phyloP scores from a whole-genome alignment of 2,888 invertebrate genomes.

The Trichopria drosophilae region DNA sequence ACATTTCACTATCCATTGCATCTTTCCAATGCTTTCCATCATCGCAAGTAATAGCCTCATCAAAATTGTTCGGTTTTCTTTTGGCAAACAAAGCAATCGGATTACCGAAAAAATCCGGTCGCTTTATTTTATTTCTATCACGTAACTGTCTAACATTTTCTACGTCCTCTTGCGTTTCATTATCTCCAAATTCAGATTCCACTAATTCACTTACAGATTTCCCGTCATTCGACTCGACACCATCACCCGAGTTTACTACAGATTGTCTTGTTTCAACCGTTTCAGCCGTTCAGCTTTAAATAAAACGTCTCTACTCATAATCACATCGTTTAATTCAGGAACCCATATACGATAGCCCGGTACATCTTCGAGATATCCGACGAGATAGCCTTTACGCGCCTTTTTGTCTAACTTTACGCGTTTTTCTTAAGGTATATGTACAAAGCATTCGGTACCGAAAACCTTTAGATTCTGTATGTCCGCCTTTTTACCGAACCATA shows the following conservation, averaged over 20 bases:
- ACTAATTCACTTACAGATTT: too few species aligned
- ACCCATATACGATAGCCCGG: conserved; percentile 37
- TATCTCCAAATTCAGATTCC: too few species aligned
- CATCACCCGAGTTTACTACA: not conserved
- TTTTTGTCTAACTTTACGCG: conserved; percentile 38
- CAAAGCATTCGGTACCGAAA: conserved; percentile 9
- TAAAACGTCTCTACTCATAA: conserved; percentile 35
- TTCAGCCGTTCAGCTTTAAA: conserved; percentile 27
- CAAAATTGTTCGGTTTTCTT: not conserved
- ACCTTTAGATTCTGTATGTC: not conserved
- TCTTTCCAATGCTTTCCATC: not conserved
- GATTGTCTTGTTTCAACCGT: conserved; percentile 5
- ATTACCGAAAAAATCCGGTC: conserved; percentile 3
- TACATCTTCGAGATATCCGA: conserved; percentile 39
- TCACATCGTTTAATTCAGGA: conserved; percentile 28
- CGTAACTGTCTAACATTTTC: not conserved
- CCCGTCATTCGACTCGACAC: not conserved
- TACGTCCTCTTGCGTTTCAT: too few species aligned
- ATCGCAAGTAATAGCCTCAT: not conserved
- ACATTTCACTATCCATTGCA: conserved; percentile 6
- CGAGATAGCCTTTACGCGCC: conserved; percentile 35
- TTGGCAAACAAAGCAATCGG: too few species aligned
- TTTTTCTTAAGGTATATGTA: conserved; percentile 34
- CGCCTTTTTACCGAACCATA: conserved; percentile 4
- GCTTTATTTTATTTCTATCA: not conserved